Evolutionary conservation across 2,797 vertebrate species (phyloP).

Genomic region (Antennarius maculatus): DNA sequence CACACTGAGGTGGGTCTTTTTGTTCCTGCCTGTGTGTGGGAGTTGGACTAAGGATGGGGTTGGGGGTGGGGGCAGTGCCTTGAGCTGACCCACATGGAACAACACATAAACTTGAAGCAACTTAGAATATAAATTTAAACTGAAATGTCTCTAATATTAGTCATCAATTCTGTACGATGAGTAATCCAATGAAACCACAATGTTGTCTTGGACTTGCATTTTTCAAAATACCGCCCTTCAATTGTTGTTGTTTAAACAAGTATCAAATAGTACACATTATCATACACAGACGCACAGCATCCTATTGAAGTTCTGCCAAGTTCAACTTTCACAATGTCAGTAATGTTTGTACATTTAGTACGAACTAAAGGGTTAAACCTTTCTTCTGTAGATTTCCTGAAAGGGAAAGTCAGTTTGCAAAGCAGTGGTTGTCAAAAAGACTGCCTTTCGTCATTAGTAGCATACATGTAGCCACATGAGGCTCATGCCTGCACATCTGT

Average conservation of each 20-base stretch:
- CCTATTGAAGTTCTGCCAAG: slow-evolving; percentile 61
- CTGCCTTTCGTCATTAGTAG: slow-evolving; percentile 69
- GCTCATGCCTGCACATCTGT: slow-evolving; percentile 77
- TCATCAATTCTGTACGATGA: slow-evolving; percentile 52
- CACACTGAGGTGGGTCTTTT: slow-evolving; percentile 82
- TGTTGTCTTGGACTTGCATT: slow-evolving; percentile 56
- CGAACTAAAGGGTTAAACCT: slow-evolving; percentile 72
- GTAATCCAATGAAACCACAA: slow-evolving; percentile 63
- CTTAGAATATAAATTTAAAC: slow-evolving; percentile 62
- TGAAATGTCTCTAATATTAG: slow-evolving; percentile 45
- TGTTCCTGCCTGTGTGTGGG: slow-evolving; percentile 79
- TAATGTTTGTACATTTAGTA: slow-evolving; percentile 66
- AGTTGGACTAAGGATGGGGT: slow-evolving; percentile 66
- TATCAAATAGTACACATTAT: slow-evolving; percentile 31
- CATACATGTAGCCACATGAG: slow-evolving; percentile 82
- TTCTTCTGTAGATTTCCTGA: slow-evolving; percentile 72
- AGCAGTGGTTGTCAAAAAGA: slow-evolving; percentile 73
- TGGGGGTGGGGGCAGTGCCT: slow-evolving; percentile 68
- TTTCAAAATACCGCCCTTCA: slow-evolving; percentile 8
- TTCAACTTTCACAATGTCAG: slow-evolving; percentile 52
- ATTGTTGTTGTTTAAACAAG: slow-evolving; percentile 14
- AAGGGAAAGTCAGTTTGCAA: slow-evolving; percentile 78
- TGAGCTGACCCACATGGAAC: slow-evolving; percentile 69
- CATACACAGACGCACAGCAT: slow-evolving; percentile 12
- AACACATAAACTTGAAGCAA: slow-evolving; percentile 66